These are phyloP conservation scores for Pollenia griseotomentosa DNA, from an alignment of 2,888 invertebrate genomes.

Conservation along the genomic window DNA sequence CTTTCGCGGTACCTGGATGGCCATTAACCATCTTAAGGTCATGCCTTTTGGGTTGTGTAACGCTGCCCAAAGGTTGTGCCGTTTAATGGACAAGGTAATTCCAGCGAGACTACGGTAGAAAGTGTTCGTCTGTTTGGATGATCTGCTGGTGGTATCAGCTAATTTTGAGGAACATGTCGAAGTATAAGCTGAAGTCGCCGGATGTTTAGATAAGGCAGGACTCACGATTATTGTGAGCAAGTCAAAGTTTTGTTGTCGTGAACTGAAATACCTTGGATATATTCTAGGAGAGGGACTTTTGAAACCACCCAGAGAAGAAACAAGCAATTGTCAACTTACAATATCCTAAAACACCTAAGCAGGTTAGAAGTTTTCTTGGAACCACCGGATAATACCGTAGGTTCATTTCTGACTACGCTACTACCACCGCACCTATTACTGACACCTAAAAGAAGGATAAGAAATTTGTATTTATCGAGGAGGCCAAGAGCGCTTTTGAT, in stretches of 20 bases:
- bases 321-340: too few relatives aligned
- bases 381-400: too few relatives aligned
- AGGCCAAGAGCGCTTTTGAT: too few relatives aligned
- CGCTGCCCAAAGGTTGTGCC: slow-evolving; percentile 41
- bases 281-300: not conserved
- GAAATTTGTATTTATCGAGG: too few relatives aligned
- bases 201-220: slow-evolving; percentile 26
- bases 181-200: slow-evolving; percentile 46
- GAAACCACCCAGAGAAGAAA: too few relatives aligned
- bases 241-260: slow-evolving; percentile 62
- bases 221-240: slow-evolving; percentile 62
- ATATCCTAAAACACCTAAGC: too few relatives aligned
- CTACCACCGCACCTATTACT: too few relatives aligned
- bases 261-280: slow-evolving; percentile 61
- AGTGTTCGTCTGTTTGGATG: slow-evolving; percentile 68
- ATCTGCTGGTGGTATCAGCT: slow-evolving; percentile 64
- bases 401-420: too few relatives aligned
- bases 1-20: slow-evolving; percentile 5
- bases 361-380: too few relatives aligned
- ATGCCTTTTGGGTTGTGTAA: slow-evolving; percentile 12
- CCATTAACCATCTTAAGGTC: not conserved
- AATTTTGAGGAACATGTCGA: slow-evolving; percentile 47
- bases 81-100: slow-evolving; percentile 64
- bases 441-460: too few relatives aligned
- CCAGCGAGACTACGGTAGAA: slow-evolving; percentile 38